phyloP scores from a whole-genome alignment of 2,113 vertebrate genomes.

The Oncorhynchus kisutch region DNA sequence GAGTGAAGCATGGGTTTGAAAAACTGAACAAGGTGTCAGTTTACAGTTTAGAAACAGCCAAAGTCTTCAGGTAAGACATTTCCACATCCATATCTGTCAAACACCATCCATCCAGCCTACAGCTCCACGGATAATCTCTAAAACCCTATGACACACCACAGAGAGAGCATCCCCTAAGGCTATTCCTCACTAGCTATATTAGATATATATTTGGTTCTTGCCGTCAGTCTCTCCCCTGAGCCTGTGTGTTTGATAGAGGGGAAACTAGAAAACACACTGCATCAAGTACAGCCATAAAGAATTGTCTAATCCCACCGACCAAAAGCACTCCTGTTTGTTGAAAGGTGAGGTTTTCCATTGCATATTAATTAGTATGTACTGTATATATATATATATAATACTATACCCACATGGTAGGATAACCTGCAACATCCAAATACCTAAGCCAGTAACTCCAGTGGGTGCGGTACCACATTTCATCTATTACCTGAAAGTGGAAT shows the following conservation, averaged over 20 bases:
- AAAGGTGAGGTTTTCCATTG: no score
- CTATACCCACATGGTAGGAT: no score
- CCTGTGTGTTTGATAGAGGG: constrained; percentile 33
- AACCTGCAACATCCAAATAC: no score
- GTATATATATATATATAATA: no score
- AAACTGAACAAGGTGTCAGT: constrained; percentile 6
- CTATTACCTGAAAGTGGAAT: no score
- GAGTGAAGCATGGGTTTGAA: constrained; percentile 24
- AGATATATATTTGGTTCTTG: constrained; percentile 34
- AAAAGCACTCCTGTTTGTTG: background rate
- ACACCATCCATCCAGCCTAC: constrained; percentile 15
- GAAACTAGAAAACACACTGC: background rate
- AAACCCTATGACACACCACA: constrained; percentile 38
- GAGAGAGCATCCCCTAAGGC: constrained; percentile 29
- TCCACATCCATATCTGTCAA: constrained; percentile 35
- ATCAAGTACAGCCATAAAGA: background rate
- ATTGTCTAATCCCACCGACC: background rate
- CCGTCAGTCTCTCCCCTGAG: constrained; percentile 32
- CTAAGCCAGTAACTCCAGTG: no score
- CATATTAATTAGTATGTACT: no score
- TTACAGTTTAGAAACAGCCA: constrained; percentile 10
- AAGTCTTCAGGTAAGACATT: constrained; percentile 23
- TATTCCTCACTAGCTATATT: constrained; percentile 23
- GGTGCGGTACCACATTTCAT: no score
- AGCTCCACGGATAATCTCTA: constrained; percentile 20